A percentile compares a stretch with the other conserved stretches of the same genome.
These are phyloP conservation scores for Neoitamus cyanurus DNA, from an alignment of 2,888 invertebrate genomes.

Conservation along the genomic window DNA sequence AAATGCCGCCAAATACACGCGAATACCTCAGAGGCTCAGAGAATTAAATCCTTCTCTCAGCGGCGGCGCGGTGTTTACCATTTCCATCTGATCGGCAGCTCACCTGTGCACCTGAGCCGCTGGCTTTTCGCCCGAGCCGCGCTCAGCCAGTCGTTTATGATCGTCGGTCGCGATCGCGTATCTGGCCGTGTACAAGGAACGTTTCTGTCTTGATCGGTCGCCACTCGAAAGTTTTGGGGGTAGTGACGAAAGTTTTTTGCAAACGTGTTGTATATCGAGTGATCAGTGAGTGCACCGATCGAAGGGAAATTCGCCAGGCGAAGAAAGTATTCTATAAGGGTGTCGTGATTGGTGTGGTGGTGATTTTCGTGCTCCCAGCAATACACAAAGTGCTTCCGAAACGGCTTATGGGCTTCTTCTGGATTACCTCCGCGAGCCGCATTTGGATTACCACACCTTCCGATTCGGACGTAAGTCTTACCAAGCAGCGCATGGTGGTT, in stretches of 20 bases:
- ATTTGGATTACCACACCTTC: slow-evolving; percentile 9
- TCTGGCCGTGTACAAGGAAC: not conserved
- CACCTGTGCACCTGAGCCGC: not conserved
- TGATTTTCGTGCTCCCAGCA: not conserved
- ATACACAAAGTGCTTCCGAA: not conserved
- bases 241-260: not conserved
- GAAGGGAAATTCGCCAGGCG: not conserved
- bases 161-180: slow-evolving; percentile 30
- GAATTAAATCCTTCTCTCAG: slow-evolving; percentile 4
- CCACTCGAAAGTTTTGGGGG: not conserved
- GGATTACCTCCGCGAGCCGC: not conserved
- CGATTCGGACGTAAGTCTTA: not conserved
- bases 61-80: not conserved
- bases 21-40: not conserved
- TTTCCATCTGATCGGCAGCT: slow-evolving; percentile 3
- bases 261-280: not conserved
- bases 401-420: not conserved
- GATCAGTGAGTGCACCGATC: slow-evolving; percentile 8
- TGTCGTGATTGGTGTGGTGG: not conserved
- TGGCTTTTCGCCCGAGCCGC: not conserved
- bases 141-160: slow-evolving; percentile 10
- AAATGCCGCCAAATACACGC: not conserved
- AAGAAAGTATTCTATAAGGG: not conserved
- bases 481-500: not conserved
- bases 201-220: not conserved